Evolutionary conservation across 2,888 invertebrate species (phyloP).

Genomic region (Phengaris alcon): DNA sequence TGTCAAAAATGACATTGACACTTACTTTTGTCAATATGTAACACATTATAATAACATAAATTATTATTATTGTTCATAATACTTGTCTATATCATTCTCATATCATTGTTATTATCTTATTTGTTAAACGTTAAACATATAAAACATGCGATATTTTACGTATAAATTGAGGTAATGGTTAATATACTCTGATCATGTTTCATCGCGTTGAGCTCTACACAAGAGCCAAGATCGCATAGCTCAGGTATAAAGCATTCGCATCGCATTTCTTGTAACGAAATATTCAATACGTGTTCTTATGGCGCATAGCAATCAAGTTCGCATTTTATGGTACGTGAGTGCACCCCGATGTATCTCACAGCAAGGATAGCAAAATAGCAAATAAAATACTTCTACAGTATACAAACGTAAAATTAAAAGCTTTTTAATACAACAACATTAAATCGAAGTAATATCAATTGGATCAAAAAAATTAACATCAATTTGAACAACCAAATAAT

Average conservation of each 20-base stretch:
- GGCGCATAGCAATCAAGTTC: constrained; percentile 35
- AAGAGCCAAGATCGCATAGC: neutral
- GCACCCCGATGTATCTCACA: constrained; percentile 32
- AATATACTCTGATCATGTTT: neutral
- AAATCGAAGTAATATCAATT: neutral
- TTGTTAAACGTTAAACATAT: neutral
- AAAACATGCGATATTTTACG: neutral
- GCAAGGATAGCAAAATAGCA: constrained; percentile 27
- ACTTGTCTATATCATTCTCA: too few relatives aligned
- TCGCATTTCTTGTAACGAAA: constrained; percentile 30
- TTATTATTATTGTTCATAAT: too few relatives aligned
- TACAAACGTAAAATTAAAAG: neutral
- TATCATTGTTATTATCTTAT: too few relatives aligned
- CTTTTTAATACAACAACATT: neutral
- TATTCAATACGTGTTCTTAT: constrained; percentile 33
- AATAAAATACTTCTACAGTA: constrained; percentile 16
- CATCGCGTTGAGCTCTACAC: neutral
- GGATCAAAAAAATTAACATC: neutral
- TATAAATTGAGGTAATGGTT: neutral
- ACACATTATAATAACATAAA: too few relatives aligned
- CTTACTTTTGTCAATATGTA: too few relatives aligned
- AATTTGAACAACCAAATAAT: too few relatives aligned
- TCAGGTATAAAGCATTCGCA: constrained; percentile 18
- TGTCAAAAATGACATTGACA: too few relatives aligned
- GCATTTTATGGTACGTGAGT: constrained; percentile 37